These are phyloP conservation scores for Mythimna impura DNA, from an alignment of 2,888 invertebrate genomes.

Conservation along the genomic window DNA sequence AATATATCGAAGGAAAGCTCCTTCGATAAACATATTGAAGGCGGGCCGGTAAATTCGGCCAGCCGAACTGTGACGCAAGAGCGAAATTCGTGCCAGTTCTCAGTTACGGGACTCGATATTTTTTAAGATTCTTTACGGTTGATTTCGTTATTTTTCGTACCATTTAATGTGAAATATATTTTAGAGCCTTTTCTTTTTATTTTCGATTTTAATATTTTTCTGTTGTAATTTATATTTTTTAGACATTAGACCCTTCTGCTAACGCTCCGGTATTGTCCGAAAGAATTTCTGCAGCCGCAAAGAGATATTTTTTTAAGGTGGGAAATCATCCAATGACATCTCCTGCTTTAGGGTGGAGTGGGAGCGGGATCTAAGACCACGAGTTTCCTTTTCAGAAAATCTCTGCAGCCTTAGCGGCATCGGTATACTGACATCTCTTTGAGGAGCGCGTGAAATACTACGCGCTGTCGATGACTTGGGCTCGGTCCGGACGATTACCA, in stretches of 20 bases:
- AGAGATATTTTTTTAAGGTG: too few species aligned
- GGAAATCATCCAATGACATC: too few species aligned
- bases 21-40: slow-evolving; percentile 29
- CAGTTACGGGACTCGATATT: slow-evolving; percentile 29
- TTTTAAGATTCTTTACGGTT: slow-evolving; percentile 26
- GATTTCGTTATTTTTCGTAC: slow-evolving; percentile 37
- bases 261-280: too few species aligned
- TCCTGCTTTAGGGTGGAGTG: too few species aligned
- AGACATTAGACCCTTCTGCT: background rate
- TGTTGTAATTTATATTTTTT: background rate
- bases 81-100: slow-evolving; percentile 27
- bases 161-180: slow-evolving; percentile 34
- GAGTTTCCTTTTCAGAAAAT: too few species aligned
- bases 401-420: too few species aligned
- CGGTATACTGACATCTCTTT: too few species aligned
- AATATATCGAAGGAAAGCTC: slow-evolving; percentile 38
- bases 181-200: background rate
- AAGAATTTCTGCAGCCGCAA: too few species aligned
- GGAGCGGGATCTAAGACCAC: too few species aligned
- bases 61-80: slow-evolving; percentile 19
- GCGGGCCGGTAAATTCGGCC: slow-evolving; percentile 31
- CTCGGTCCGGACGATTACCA: too few species aligned
- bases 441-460: too few species aligned
- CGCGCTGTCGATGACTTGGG: too few species aligned
- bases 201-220: slow-evolving; percentile 5